Evolutionary conservation across 2,888 invertebrate species (phyloP), one percentile per base, ranked within the genome.

Genomic region (Chymomyza procnemis): DNA sequence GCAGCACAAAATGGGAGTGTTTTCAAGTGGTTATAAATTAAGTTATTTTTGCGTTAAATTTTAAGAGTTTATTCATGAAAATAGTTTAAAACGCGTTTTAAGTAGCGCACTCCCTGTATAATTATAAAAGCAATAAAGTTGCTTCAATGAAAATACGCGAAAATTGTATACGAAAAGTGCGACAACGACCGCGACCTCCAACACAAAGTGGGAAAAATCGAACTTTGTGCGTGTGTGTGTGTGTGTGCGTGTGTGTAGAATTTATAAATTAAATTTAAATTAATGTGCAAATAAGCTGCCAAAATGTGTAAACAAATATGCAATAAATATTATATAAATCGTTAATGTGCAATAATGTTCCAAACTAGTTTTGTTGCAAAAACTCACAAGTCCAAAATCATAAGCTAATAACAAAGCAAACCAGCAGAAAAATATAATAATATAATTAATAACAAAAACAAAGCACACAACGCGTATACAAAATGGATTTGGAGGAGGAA

Each of bases 131-230:
- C 65, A 21, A 56, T 19, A 26, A 50, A 30, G 50, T 55, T 22
- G 50, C 54, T 50, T 55, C 68, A 16, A 64, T 64, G 48, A 67
- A 69, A 81, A 63, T 61, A 48, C 22, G 19, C 55, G 48, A 61
- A 74, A 74, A 79, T 57, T 46, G 56, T 62, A 56, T 73, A 63
- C 21, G 64, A 76, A 85, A 78, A 78, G 70, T 67, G 41, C 67
- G 60, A 78, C 76, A 78, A 75, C 74, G 74, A 80, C 60, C 54
- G 57, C 80, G 76, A 81, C 79, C 73, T 77, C 75, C 73, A 71
- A 61, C 67, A 74, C 82, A 78, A 81, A 84, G 79, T 86, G 81
- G 83, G 85, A 87, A 87, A 87, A 84, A 84, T 84, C 83, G 83
- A 84, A 87, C 80, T 78, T 69, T 71, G 74, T 73, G 70, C 67